phyloP scores from a whole-genome alignment of 2,888 invertebrate species.

The Rhogogaster chlorosoma region DNA sequence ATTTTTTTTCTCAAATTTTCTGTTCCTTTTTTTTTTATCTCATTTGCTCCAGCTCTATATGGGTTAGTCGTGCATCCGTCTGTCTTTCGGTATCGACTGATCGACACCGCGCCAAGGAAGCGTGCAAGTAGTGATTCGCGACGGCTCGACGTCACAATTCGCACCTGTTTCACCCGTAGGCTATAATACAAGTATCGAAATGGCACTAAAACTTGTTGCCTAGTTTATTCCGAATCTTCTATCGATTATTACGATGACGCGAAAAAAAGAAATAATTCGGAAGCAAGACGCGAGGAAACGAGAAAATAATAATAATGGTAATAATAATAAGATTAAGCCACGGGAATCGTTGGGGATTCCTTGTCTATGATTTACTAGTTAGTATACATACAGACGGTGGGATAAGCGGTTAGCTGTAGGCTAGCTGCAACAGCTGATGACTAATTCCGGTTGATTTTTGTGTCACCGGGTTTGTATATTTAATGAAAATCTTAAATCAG shows the following conservation, averaged over 20 bases:
- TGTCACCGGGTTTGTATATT: neutral
- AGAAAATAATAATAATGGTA: neutral
- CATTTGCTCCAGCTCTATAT: slow-evolving; percentile 60
- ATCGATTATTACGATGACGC: neutral
- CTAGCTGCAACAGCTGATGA: neutral
- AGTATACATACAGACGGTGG: neutral
- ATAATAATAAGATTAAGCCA: neutral
- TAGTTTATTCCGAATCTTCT: neutral
- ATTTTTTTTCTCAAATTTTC: slow-evolving; percentile 32
- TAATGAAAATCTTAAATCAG: neutral
- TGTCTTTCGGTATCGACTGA: neutral
- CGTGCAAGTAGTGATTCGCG: neutral
- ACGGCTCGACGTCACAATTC: neutral
- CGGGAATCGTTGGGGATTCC: neutral
- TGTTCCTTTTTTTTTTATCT: slow-evolving; percentile 20
- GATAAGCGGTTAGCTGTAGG: neutral
- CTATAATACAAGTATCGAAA: neutral
- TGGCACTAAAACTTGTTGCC: neutral
- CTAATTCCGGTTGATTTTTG: neutral
- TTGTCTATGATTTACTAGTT: neutral
- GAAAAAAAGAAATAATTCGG: neutral
- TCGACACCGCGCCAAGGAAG: neutral
- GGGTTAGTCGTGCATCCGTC: slow-evolving; percentile 68
- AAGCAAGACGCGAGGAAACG: neutral
- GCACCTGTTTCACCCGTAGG: neutral